phyloP scores from a whole-genome alignment of 2,797 vertebrate species.

The Clarias pachynema region DNA sequence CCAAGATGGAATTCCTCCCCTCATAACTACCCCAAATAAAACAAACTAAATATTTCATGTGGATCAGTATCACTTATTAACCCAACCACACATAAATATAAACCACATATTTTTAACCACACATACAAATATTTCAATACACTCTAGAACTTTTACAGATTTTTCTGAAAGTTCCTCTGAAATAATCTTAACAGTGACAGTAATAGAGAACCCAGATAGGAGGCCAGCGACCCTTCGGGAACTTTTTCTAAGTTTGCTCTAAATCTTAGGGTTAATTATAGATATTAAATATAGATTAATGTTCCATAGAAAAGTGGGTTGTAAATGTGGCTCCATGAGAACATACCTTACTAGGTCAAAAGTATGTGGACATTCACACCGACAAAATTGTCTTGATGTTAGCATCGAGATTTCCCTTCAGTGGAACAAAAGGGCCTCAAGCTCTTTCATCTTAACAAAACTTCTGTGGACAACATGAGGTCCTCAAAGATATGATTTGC shows the following conservation, averaged over 20 bases:
- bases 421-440: background rate
- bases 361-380: background rate
- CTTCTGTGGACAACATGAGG: background rate
- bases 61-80: slow-evolving; percentile 1
- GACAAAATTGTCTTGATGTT: background rate
- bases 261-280: background rate
- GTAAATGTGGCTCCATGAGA: background rate
- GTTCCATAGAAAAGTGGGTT: background rate
- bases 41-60: slow-evolving; percentile 4
- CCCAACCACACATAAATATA: background rate
- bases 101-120: no score
- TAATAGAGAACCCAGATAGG: background rate
- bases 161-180: background rate
- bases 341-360: background rate
- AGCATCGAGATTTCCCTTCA: background rate
- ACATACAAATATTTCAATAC: background rate
- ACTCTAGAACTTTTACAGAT: background rate
- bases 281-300: background rate
- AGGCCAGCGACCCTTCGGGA: background rate
- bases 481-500: background rate
- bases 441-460: background rate
- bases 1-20: slow-evolving; percentile 34
- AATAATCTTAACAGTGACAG: background rate
- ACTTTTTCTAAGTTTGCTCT: background rate
- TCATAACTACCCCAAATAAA: slow-evolving; percentile 31